Evolutionary conservation across 2,797 vertebrate species (phyloP), one percentile per base, ranked within the genome.

Genomic region (Diplodus puntazzo): DNA sequence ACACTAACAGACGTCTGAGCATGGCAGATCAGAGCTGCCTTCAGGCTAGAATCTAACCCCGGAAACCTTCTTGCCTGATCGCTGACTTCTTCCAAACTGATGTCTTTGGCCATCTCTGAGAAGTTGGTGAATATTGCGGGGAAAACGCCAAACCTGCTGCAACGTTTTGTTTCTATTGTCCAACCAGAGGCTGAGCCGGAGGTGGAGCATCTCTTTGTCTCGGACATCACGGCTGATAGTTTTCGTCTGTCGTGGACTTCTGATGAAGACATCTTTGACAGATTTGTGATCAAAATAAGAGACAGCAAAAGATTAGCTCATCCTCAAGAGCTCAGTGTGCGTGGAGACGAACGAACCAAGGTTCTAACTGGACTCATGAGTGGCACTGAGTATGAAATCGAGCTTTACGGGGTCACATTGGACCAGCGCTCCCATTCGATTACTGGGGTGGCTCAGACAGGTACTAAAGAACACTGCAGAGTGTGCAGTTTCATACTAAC

Each of bases 171-270:
- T 81, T 90, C 79, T 86, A 43, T 85, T 88, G 79, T 92, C 85
- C 76, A 88, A 96, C 85, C 96, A 99, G 98, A 98, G 96, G 97
- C 97, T 4, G 97, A 98, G 88, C 96, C 96, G 0, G 98, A 99
- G 94, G 96, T 99, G 81, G 98, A 98, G 93, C 97, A 99, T 91
- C 97, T 99, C 61, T 95, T 97, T 89, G 95, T 99, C 88, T 98
- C 97, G 34, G 97, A 98, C 73, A 88, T 96, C 73, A 97, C 96
- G 1, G 93, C 96, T 0, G 95, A 97, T 1, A 86, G 97, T 83
- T 98, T 99, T 94, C 97, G 96, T 70, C 94, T 99, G 78, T 97
- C 97, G 20, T 99, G 98, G 98, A 95, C 97, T 5, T 95, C 97
- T 2, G 97, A 97, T 23, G 97, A 98, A 2, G 97, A 96, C 82